Base-by-base conservation (phyloP, 2,888 invertebrate genomes). In the Choristoneura rosaceana region DNA sequence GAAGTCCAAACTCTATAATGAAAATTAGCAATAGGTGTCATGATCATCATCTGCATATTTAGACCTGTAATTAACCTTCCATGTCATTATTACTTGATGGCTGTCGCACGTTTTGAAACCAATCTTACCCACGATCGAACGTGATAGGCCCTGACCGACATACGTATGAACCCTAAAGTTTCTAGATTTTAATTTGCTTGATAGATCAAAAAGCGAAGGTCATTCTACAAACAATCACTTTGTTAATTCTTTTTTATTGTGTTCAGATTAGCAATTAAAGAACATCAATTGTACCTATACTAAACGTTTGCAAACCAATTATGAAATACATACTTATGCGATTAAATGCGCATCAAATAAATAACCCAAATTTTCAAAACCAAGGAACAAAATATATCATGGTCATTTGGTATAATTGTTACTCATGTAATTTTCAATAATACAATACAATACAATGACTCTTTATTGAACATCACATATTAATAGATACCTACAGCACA, bases 91-190 rank as follows among this genome's bases (percentile, higher is more conserved):
- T 50, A 8, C 25, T 58, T 12, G 67, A 59, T 60, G 59, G 14
- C 67, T 4, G 61, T 41, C 34, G 38, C 41, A 60, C 60, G 70
- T 34, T 65, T 50, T 50, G 4, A 52, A 59, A 25, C 52, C 12
- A 12, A 25, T n/a, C 34, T 12, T 12, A 61, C 17, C 8, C 55
- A 70, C 59, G 65, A 50, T 41, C 14, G n/a, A 59, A 41, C 66
- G 71, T 71, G 71, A 67, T 15, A 34, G 62, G 33, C 71, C 71
- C 55, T 71, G 71, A 71, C 67, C 61, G 55, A 67, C 9, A 43
- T 52, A 17, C 9, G 52, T 47, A 52, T 33, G 52, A 17, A 67
- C 25, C 64, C 70, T 62, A 62, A 67, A 50, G 25, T 17, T 52
- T 66, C 66, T 55, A 66, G 71, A 66, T 33, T 67, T 25, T 62